phyloP scores from a whole-genome alignment of 2,888 invertebrate genomes.

The Phlogophora meticulosa region DNA sequence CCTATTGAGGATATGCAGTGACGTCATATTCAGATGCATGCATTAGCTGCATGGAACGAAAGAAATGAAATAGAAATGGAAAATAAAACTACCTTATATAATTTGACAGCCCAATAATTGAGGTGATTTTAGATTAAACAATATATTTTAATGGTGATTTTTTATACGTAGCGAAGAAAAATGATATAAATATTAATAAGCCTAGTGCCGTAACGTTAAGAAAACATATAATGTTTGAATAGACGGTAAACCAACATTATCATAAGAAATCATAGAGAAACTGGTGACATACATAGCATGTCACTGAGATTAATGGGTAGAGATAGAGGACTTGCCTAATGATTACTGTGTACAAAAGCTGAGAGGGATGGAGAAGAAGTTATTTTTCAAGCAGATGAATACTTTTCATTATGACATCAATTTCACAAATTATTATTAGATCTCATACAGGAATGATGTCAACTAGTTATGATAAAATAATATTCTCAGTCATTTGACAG shows the following conservation, averaged over 20 bases:
- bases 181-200: no score
- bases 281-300: no score
- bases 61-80: no score
- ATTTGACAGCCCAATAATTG: no score
- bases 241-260: not conserved
- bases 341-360: not conserved
- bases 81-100: no score
- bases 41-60: no score
- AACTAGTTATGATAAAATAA: slow-evolving; percentile 7
- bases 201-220: no score
- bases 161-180: no score
- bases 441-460: slow-evolving; percentile 1
- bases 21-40: not conserved
- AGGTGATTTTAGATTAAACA: no score
- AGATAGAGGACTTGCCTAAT: not conserved
- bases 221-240: not conserved
- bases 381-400: no score
- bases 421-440: slow-evolving; percentile 4
- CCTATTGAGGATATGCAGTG: not conserved
- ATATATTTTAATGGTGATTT: no score
- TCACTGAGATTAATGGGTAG: not conserved
- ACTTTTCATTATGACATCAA: not conserved
- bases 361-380: not conserved
- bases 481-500: slow-evolving; percentile 14
- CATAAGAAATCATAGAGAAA: not conserved